A percentile compares a stretch with the other conserved stretches of the same genome.
phyloP scores from a whole-genome alignment of 1,140 invertebrate genomes.

The Microplitis demolitor region DNA sequence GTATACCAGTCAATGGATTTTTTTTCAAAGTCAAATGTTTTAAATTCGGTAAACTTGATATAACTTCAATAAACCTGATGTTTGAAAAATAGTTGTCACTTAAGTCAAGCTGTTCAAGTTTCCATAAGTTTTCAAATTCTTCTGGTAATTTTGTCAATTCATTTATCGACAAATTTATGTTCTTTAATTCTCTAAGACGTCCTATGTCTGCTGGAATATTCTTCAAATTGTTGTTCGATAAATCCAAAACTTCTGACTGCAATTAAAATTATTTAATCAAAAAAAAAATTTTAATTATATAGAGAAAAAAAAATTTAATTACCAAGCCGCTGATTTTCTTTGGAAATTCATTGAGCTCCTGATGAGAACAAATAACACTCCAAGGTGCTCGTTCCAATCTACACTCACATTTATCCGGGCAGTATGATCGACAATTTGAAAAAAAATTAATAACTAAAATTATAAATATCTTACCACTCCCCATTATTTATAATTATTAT shows the following conservation, averaged over 20 bases:
- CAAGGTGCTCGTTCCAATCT: slow-evolving; percentile 32
- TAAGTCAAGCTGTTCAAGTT: slow-evolving; percentile 44
- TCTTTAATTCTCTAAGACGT: slow-evolving; percentile 39
- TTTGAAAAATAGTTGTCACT: slow-evolving; percentile 38
- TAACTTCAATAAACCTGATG: slow-evolving; percentile 30
- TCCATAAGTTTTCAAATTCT: slow-evolving; percentile 35
- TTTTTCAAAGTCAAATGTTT: slow-evolving; percentile 40
- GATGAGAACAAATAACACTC: slow-evolving; percentile 37
- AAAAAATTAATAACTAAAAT: neutral
- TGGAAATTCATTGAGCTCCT: slow-evolving; percentile 38
- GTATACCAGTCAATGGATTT: slow-evolving; percentile 45
- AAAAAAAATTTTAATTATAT: too few species aligned
- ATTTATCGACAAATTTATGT: slow-evolving; percentile 50
- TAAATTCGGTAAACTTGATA: slow-evolving; percentile 41
- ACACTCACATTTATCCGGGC: slow-evolving; percentile 41
- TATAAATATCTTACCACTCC: neutral
- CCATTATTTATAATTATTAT: neutral
- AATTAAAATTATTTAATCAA: slow-evolving; percentile 1
- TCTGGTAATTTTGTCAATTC: slow-evolving; percentile 40
- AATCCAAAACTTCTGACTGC: slow-evolving; percentile 47
- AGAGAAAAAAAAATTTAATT: slow-evolving; percentile 12
- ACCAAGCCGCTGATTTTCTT: slow-evolving; percentile 39
- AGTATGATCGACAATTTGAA: slow-evolving; percentile 15
- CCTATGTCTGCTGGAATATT: slow-evolving; percentile 39
- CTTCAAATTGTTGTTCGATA: slow-evolving; percentile 46